These are phyloP conservation scores for Platysternon megacephalum DNA, from an alignment of 2,113 vertebrate genomes.

Conservation along the genomic window DNA sequence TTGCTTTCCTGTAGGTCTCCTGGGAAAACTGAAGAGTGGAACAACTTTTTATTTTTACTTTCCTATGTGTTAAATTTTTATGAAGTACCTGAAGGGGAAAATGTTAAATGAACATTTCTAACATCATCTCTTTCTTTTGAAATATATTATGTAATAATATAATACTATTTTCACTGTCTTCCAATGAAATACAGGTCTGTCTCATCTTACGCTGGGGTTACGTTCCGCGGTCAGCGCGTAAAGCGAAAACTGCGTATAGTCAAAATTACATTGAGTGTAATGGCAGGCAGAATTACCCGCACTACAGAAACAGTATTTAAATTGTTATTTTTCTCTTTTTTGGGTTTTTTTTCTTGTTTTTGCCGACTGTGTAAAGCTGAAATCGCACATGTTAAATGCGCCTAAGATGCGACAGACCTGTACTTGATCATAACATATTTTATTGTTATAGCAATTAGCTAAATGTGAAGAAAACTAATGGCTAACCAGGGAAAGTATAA, in stretches of 20 bases:
- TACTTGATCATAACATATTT: background rate
- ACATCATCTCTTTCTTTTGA: background rate
- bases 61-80: background rate
- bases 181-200: too few relatives aligned
- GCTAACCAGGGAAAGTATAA: background rate
- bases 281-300: too few relatives aligned
- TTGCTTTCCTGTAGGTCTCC: accelerated
- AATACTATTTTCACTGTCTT: background rate
- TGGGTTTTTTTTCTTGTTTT: too few relatives aligned
- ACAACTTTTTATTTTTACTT: background rate
- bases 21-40: background rate
- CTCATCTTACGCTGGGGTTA: too few relatives aligned
- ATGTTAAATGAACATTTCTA: background rate
- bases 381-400: too few relatives aligned
- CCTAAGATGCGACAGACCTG: too few relatives aligned
- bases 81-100: background rate
- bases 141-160: background rate
- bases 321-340: too few relatives aligned
- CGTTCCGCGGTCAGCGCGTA: too few relatives aligned
- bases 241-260: too few relatives aligned
- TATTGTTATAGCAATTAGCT: background rate
- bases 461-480: background rate
- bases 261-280: too few relatives aligned
- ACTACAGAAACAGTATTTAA: too few relatives aligned
- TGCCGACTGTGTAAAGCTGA: too few relatives aligned